Percentiles rank a stretch among this genome's conserved stretches.
phyloP scores from a whole-genome alignment of 2,113 vertebrate genomes.

The Tachycineta bicolor region DNA sequence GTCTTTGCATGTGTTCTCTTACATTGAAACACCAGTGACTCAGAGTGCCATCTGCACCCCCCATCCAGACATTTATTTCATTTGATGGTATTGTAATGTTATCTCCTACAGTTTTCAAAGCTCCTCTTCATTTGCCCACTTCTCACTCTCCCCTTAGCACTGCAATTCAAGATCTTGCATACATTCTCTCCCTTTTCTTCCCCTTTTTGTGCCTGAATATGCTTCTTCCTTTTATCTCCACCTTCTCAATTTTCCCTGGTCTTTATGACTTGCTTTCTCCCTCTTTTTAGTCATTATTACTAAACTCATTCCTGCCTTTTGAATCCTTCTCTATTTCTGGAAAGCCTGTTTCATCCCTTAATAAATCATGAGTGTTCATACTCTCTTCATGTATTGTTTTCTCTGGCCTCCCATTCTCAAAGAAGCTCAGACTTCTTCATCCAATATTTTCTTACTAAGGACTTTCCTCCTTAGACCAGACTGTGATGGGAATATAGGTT shows the following conservation, averaged over 20 bases:
- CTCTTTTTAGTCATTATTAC: neutral
- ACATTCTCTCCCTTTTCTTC: neutral
- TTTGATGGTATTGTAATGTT: slow-evolving; percentile 8
- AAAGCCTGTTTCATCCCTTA: slow-evolving; percentile 9
- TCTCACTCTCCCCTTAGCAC: neutral
- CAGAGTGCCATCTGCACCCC: slow-evolving; percentile 46
- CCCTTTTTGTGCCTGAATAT: neutral
- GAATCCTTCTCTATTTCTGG: neutral
- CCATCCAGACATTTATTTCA: slow-evolving; percentile 4
- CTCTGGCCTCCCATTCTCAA: neutral
- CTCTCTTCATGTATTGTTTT: slow-evolving; percentile 7
- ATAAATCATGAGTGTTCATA: neutral
- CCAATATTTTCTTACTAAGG: neutral
- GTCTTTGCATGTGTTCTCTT: slow-evolving; percentile 45
- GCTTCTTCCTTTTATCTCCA: slow-evolving; percentile 27
- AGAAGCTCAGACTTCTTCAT: slow-evolving; percentile 25
- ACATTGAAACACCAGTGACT: slow-evolving; percentile 11
- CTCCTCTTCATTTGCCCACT: neutral
- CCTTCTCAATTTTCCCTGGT: neutral
- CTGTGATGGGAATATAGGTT: neutral
- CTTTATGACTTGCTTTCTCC: slow-evolving; percentile 12
- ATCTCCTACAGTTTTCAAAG: neutral
- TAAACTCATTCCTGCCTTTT: neutral
- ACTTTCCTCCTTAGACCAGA: neutral
- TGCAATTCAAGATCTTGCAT: neutral